These are phyloP conservation scores for Botia kubotai DNA, from an alignment of 2,797 vertebrate species.

Conservation along the genomic window DNA sequence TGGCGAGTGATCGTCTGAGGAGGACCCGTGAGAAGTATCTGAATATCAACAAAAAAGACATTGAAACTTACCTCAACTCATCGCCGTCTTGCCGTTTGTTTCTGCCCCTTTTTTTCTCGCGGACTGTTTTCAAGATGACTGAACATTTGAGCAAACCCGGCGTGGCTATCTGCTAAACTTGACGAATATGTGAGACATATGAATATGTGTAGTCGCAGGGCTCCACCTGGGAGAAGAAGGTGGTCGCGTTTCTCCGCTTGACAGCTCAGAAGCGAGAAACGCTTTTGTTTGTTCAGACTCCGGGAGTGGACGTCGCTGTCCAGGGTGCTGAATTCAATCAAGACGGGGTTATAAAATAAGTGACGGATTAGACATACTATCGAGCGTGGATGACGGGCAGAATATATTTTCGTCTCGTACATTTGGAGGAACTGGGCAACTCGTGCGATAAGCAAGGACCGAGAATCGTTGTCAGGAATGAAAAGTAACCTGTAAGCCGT, in stretches of 20 bases:
- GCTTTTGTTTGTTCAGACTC: constrained; percentile 63
- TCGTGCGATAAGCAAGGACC: constrained; percentile 62
- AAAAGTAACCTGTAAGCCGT: constrained; percentile 58
- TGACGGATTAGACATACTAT: constrained; percentile 50
- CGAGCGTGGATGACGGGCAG: constrained; percentile 60
- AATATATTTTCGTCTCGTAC: constrained; percentile 51
- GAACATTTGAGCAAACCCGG: constrained; percentile 51
- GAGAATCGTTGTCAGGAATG: constrained; percentile 70
- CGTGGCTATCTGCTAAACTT: constrained; percentile 70
- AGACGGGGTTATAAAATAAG: constrained; percentile 53
- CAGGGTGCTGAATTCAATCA: constrained; percentile 63
- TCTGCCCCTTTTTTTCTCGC: constrained; percentile 34
- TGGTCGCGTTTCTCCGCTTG: constrained; percentile 62
- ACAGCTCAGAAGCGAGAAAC: constrained; percentile 63
- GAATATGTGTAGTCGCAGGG: constrained; percentile 53
- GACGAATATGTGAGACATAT: constrained; percentile 59
- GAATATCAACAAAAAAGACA: constrained; percentile 33
- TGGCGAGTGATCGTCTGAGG: constrained; percentile 46
- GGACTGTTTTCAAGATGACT: constrained; percentile 55
- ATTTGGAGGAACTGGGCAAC: constrained; percentile 50
- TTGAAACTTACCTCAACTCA: constrained; percentile 48
- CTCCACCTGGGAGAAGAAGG: constrained; percentile 64
- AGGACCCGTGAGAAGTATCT: constrained; percentile 21
- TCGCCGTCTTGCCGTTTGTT: constrained; percentile 33
- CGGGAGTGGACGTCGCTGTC: constrained; percentile 63